Evolutionary conservation across 2,888 invertebrate genomes (phyloP).

Genomic region (Stictocephala bisonia): DNA sequence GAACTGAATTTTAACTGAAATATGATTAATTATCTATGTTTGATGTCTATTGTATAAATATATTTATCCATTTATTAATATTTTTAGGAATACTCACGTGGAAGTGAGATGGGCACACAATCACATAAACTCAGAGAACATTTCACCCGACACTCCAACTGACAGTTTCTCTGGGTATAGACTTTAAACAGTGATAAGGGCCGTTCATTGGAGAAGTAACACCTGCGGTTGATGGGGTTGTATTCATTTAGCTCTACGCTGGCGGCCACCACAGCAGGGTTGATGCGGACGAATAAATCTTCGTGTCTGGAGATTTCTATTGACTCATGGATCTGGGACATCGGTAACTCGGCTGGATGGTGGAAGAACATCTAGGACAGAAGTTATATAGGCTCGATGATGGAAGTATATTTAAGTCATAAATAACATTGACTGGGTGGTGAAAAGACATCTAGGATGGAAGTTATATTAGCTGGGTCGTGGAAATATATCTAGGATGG

Average conservation of each 20-base stretch:
- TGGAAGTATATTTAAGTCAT: too few relatives aligned
- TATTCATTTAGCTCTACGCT: slow-evolving; percentile 12
- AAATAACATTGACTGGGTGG: too few relatives aligned
- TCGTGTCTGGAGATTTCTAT: not conserved
- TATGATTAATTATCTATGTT: too few relatives aligned
- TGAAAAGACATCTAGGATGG: too few relatives aligned
- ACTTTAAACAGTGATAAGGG: not conserved
- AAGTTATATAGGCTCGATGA: too few relatives aligned
- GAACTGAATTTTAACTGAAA: too few relatives aligned
- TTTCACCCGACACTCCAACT: slow-evolving; percentile 15
- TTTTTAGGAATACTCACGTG: too few relatives aligned
- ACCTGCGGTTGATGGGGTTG: not conserved
- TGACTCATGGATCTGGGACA: slow-evolving; percentile 2
- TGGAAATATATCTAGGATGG: too few relatives aligned
- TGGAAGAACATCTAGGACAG: slow-evolving; percentile 30
- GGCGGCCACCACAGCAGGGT: not conserved
- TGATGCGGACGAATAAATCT: not conserved
- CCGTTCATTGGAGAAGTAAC: slow-evolving; percentile 3
- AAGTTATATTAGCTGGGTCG: too few relatives aligned
- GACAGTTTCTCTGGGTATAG: slow-evolving; percentile 22
- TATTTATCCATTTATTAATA: too few relatives aligned
- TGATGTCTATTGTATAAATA: too few relatives aligned
- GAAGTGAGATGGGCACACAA: slow-evolving; percentile 13
- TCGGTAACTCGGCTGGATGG: slow-evolving; percentile 17
- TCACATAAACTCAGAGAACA: slow-evolving; percentile 21